Conservation (phyloP, 2,888 invertebrate genomes). For the Willowsia nigromaculata region DNA sequence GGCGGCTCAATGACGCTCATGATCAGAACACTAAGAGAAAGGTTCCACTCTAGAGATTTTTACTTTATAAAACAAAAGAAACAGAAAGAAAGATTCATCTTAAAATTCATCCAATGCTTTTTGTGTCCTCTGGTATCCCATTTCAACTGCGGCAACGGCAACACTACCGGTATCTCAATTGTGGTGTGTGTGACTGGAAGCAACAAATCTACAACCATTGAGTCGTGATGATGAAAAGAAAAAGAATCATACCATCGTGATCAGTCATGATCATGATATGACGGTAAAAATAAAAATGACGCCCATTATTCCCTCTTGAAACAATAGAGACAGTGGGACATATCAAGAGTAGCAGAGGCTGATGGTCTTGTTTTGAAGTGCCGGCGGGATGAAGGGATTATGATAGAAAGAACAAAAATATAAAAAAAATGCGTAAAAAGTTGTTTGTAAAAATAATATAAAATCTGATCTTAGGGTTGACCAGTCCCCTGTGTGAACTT, state of each 20-base stretch:
- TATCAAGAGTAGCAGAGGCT: background rate
- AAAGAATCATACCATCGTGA: slow-evolving; percentile 17
- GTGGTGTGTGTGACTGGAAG: slow-evolving; percentile 8
- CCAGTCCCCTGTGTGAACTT: background rate
- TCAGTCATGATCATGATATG: background rate
- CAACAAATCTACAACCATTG: background rate
- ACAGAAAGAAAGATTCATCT: background rate
- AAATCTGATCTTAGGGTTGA: background rate
- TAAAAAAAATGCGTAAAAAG: slow-evolving; percentile 39
- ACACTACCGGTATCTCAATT: background rate
- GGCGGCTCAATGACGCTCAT: slow-evolving; percentile 13
- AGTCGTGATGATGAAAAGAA: no score
- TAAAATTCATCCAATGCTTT: background rate
- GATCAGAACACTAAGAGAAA: background rate
- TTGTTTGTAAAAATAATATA: slow-evolving; percentile 45
- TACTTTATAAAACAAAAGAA: background rate
- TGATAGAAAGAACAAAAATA: background rate
- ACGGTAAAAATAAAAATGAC: background rate
- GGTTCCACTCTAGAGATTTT: background rate
- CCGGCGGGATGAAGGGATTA: background rate
- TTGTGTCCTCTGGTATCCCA: background rate
- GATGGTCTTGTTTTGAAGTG: background rate
- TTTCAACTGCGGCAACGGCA: background rate
- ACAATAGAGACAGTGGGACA: slow-evolving; percentile 27
- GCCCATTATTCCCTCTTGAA: slow-evolving; percentile 3